Evolutionary conservation across 1,140 invertebrate genomes (phyloP).

Genomic region (Tyrophagus putrescentiae): DNA sequence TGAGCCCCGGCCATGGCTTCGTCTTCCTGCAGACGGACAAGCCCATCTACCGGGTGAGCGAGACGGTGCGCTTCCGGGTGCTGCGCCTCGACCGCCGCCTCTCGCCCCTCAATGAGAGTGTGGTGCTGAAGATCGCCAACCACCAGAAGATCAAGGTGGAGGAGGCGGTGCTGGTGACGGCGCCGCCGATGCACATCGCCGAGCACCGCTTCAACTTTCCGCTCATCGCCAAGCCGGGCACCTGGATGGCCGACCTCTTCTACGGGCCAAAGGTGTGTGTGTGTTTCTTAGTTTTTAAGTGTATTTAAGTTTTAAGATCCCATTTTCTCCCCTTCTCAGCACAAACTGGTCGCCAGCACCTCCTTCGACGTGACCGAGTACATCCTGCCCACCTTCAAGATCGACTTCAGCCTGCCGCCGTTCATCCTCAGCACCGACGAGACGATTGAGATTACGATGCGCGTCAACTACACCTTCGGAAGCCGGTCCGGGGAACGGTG

Average conservation of each 20-base stretch:
- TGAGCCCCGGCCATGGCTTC: constrained; percentile 18
- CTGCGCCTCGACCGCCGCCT: constrained; percentile 23
- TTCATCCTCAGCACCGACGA: constrained; percentile 22
- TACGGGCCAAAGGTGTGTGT: constrained; percentile 23
- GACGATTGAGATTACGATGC: constrained; percentile 20
- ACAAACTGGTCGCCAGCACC: not conserved
- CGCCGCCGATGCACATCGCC: constrained; percentile 15
- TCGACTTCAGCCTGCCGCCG: constrained; percentile 25
- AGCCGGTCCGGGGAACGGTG: constrained; percentile 32
- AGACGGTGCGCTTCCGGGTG: constrained; percentile 24
- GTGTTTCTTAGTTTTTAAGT: not conserved
- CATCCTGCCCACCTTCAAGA: constrained; percentile 27
- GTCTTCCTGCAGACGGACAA: constrained; percentile 27
- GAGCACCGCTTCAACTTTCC: constrained; percentile 27
- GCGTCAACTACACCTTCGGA: constrained; percentile 33
- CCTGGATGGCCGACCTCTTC: constrained; percentile 24
- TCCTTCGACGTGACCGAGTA: constrained; percentile 27
- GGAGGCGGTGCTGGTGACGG: constrained; percentile 10
- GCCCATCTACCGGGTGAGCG: constrained; percentile 26
- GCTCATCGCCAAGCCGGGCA: constrained; percentile 24
- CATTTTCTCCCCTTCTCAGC: constrained; percentile 4
- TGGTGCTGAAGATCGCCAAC: constrained; percentile 27
- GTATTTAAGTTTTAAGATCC: too few relatives aligned
- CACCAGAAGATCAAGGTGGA: constrained; percentile 26
- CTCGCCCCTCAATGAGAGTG: constrained; percentile 13